Percentiles rank a stretch among this genome's conserved stretches.
phyloP scores from a whole-genome alignment of 2,113 vertebrate genomes.

The Laticauda colubrina region DNA sequence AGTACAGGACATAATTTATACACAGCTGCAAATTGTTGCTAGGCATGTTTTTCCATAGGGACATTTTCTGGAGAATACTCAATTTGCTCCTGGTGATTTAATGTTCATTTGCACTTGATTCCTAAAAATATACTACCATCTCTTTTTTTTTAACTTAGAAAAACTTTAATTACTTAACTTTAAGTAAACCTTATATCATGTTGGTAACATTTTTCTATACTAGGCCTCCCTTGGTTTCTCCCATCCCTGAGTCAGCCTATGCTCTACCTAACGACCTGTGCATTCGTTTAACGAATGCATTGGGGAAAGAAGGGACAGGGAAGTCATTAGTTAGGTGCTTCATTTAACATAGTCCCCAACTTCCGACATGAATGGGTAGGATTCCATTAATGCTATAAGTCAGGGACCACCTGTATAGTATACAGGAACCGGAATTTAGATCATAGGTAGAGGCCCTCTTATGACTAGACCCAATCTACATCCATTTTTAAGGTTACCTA shows the following conservation, averaged over 20 bases:
- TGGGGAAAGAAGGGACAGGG: no score
- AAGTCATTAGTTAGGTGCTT: no score
- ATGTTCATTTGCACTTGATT: neutral
- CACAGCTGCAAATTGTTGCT: neutral
- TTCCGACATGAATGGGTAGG: no score
- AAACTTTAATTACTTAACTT: neutral
- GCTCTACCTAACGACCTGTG: no score
- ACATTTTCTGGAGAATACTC: neutral
- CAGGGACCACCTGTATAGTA: neutral
- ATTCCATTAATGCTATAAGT: no score
- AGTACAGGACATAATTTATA: neutral
- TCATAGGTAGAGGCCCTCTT: neutral
- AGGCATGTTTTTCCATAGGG: neutral
- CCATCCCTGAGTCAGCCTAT: no score
- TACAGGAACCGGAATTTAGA: neutral
- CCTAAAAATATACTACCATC: neutral
- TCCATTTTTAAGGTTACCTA: neutral
- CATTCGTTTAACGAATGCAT: no score
- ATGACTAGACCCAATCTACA: neutral
- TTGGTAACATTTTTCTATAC: accelerated
- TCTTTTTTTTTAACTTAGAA: neutral
- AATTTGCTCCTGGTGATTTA: neutral
- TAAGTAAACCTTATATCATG: neutral
- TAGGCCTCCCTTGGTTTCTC: no score
- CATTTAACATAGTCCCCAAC: no score